These are phyloP conservation scores for Heterodera carotae DNA, from an alignment of 1,140 invertebrate genomes.

Conservation along the genomic window DNA sequence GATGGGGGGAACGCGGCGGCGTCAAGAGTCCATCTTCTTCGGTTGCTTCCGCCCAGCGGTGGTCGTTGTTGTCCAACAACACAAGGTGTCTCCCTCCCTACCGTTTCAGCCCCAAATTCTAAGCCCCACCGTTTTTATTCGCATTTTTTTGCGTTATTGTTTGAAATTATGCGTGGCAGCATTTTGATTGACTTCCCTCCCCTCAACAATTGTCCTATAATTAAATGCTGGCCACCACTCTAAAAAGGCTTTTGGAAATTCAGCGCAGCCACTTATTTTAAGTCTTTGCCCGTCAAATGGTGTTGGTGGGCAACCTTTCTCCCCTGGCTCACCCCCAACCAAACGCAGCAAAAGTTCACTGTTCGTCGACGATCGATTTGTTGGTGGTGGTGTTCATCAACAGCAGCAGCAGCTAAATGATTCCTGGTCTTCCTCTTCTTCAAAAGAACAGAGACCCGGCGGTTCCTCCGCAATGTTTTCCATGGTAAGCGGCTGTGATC, in stretches of 20 bases:
- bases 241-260: not conserved
- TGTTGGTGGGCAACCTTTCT: not conserved
- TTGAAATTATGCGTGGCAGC: not conserved
- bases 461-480: not conserved
- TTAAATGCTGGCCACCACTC: too few species aligned
- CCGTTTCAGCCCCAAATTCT: not conserved
- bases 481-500: not conserved
- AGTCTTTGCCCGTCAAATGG: not conserved
- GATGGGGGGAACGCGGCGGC: not conserved
- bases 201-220: too few species aligned
- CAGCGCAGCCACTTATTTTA: not conserved
- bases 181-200: not conserved
- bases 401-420: not conserved
- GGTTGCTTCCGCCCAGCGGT: not conserved
- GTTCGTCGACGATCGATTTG: not conserved
- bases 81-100: not conserved
- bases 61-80: not conserved
- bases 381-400: not conserved
- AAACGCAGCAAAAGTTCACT: slow-evolving; percentile 2
- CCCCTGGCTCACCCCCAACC: slow-evolving; percentile 5
- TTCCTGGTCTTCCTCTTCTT: not conserved
- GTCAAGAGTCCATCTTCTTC: not conserved
- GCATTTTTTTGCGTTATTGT: not conserved
- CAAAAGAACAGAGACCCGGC: not conserved
- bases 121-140: not conserved